phyloP scores from a whole-genome alignment of 2,113 vertebrate species.

The Cyphotilapia sp. region DNA sequence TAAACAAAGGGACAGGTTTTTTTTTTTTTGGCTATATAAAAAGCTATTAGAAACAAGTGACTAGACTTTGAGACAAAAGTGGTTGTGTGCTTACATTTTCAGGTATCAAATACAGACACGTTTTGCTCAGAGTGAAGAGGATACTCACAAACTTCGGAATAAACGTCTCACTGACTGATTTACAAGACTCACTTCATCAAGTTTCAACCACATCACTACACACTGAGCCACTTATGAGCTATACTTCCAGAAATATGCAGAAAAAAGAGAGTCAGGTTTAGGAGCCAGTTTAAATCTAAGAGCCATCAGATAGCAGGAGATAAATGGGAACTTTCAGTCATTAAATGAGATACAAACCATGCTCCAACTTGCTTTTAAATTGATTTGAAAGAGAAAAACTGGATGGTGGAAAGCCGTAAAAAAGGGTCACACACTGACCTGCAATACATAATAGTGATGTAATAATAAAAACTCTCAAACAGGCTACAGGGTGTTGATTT shows the following conservation, averaged over 20 bases:
- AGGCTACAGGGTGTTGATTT: constrained; percentile 4
- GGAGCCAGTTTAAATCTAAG: constrained; percentile 24
- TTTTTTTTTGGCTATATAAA: constrained; percentile 70
- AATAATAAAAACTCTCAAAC: constrained; percentile 22
- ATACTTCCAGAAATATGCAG: constrained; percentile 56
- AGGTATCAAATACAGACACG: constrained; percentile 68
- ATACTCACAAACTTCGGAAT: constrained; percentile 57
- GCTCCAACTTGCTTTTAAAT: background rate
- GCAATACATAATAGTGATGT: background rate
- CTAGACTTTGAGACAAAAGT: constrained; percentile 61
- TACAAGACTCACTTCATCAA: constrained; percentile 72
- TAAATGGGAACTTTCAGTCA: background rate
- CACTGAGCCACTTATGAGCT: constrained; percentile 67
- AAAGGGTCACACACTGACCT: background rate
- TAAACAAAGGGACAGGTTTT: constrained; percentile 65
- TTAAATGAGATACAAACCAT: background rate
- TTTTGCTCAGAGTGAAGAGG: constrained; percentile 52
- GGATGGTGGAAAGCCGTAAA: background rate
- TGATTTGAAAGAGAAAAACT: background rate
- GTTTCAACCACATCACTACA: constrained; percentile 66
- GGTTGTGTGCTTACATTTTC: constrained; percentile 63
- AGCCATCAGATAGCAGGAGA: background rate
- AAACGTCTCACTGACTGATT: constrained; percentile 62
- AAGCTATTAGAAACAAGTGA: constrained; percentile 73
- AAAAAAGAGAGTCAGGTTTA: constrained; percentile 17